Percentiles rank a stretch among this genome's conserved stretches.
Conservation (phyloP, 2,888 invertebrate species). For the Euphydryas editha region DNA sequence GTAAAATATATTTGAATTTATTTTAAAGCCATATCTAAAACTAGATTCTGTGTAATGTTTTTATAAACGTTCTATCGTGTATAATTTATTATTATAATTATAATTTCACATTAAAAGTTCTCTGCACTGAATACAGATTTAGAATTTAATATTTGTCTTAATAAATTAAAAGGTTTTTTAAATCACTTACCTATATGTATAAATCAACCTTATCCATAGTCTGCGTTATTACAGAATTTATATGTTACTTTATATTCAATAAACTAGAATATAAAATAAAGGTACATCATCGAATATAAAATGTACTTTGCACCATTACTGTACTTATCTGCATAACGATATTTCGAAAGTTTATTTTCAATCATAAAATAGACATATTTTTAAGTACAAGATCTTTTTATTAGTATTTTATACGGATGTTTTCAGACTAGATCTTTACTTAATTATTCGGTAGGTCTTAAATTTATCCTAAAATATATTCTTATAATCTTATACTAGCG, state of each 20-base stretch:
- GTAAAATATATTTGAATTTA: too few relatives aligned
- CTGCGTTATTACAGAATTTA: neutral
- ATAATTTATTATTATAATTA: too few relatives aligned
- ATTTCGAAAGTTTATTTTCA: neutral
- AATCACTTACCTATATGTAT: neutral
- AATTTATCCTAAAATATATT: neutral
- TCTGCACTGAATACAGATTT: too few relatives aligned
- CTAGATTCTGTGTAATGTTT: too few relatives aligned
- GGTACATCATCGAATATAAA: neutral
- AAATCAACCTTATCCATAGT: neutral
- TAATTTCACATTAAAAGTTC: too few relatives aligned
- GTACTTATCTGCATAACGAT: neutral
- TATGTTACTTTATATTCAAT: neutral
- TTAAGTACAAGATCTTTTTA: slow-evolving; percentile 7
- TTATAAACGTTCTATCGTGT: too few relatives aligned
- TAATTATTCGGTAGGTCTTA: slow-evolving; percentile 13
- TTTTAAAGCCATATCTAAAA: too few relatives aligned
- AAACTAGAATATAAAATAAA: neutral
- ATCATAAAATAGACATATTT: neutral
- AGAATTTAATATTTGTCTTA: too few relatives aligned
- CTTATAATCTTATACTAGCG: neutral
- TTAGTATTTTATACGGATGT: neutral
- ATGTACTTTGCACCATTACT: neutral
- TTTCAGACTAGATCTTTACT: slow-evolving; percentile 9
- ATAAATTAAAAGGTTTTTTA: too few relatives aligned